Conservation (phyloP, 1,140 invertebrate species). For the Wiebesia pumilae region DNA sequence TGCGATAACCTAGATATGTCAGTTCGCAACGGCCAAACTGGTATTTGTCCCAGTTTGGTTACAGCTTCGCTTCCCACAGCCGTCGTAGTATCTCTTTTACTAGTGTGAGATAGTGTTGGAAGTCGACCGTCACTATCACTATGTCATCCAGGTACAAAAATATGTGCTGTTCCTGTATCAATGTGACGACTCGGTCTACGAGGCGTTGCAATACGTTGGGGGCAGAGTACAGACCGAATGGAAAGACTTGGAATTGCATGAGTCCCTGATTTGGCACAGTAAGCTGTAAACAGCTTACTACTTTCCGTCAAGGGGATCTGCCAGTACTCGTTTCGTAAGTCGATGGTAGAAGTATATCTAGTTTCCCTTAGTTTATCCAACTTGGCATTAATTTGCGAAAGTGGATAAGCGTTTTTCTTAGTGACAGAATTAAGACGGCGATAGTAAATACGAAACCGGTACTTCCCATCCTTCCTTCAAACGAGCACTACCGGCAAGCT, state of each 20-base stretch:
- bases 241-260: conserved; percentile 69
- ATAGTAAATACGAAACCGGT: conserved; percentile 52
- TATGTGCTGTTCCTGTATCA: no score
- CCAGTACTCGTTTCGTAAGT: conserved; percentile 62
- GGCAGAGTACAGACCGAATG: conserved; percentile 57
- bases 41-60: no score
- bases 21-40: no score
- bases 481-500: conserved; percentile 67
- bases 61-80: no score
- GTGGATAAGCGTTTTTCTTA: conserved; percentile 25
- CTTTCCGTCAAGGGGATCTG: conserved; percentile 61
- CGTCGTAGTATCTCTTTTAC: no score
- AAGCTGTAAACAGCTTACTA: conserved; percentile 44
- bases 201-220: neutral
- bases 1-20: no score
- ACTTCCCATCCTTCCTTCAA: conserved; percentile 73
- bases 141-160: no score
- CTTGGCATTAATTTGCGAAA: conserved; percentile 42
- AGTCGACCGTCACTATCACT: no score
- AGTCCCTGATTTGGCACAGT: conserved; percentile 52
- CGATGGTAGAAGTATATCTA: conserved; percentile 55
- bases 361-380: conserved; percentile 55
- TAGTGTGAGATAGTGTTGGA: no score
- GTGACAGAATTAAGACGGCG: conserved; percentile 35
- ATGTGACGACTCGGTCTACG: no score